Evolutionary conservation across 1,140 invertebrate genomes (phyloP), one percentile per base, ranked within the genome.

Genomic region (Leptinotarsa undecemlineata): DNA sequence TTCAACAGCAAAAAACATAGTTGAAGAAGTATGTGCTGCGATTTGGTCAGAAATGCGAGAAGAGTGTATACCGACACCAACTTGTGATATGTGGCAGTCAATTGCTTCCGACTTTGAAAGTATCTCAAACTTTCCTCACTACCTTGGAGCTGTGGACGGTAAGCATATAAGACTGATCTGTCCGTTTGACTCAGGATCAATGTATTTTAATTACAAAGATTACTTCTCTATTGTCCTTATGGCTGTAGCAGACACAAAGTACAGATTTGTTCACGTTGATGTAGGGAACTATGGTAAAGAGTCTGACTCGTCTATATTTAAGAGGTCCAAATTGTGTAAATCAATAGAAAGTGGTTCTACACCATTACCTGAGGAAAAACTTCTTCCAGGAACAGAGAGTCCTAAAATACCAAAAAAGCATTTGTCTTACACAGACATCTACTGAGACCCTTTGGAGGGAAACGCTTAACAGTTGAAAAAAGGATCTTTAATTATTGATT

Each of bases 241-340:
- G 68, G 86, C 82, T 11, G 76, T 83, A 15, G 81, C 66, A n/a
- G 84, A 85, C 81, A 77, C 81, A 42, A 79, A 85, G 71, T 85
- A 83, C 76, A 74, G 77, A 57, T 86, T 87, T 77, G 77, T 79
- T 21, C 63, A 76, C 5, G 78, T 86, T 33, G 82, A 86, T 68
- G 77, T 87, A 57, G 85, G 86, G n/a, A 74, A 76, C 23, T 82
- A 81, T 75, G 83, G 85, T 14, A 82, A 79, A 76, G 76, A 84
- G 69, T 82, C 82, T 74, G 86, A 86, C 75, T 78, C 80, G 48
- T 63, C 77, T 26, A 77, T 84, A 63, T 86, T 85, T 73, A 78
- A 82, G 51, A 8, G 60, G 51, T 74, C 71, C 17, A 73, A 17
- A 21, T 57, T 74, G n/a, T 74, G 75, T 72, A 21, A 73, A 62